phyloP scores from a whole-genome alignment of 1,140 invertebrate genomes.

The Drosophila lini region DNA sequence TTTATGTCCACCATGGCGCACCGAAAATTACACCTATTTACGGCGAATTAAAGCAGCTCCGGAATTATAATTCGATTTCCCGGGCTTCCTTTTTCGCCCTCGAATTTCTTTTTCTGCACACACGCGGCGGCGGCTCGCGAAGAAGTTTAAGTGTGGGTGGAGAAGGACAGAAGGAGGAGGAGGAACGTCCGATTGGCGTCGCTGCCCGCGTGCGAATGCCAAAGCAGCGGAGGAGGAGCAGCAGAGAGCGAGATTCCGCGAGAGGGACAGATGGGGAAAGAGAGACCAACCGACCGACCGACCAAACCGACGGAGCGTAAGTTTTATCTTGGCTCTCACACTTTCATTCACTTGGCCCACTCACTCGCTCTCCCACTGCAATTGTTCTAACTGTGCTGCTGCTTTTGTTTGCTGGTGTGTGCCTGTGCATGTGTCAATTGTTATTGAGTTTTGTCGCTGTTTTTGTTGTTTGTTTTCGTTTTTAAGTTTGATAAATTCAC shows the following conservation, averaged over 20 bases:
- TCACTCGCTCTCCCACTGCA: constrained; percentile 42
- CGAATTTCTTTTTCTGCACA: constrained; percentile 9
- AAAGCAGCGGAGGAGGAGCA: constrained; percentile 15
- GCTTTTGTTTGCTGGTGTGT: constrained; percentile 8
- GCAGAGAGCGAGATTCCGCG: constrained; percentile 20
- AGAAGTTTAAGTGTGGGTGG: constrained; percentile 9
- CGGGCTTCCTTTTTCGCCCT: constrained; percentile 11
- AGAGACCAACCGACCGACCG: not conserved
- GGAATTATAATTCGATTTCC: constrained; percentile 14
- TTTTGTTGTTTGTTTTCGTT: constrained; percentile 60
- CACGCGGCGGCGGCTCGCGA: not conserved
- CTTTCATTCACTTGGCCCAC: constrained; percentile 20
- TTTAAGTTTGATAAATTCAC: constrained; percentile 55
- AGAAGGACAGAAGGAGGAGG: constrained; percentile 16
- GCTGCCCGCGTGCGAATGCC: constrained; percentile 42
- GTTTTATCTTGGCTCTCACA: constrained; percentile 32
- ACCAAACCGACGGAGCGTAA: constrained; percentile 4
- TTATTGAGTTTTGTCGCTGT: constrained; percentile 44
- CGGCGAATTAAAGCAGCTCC: constrained; percentile 6
- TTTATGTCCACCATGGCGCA: constrained; percentile 35
- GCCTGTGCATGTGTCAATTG: constrained; percentile 44
- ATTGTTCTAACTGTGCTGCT: constrained; percentile 24
- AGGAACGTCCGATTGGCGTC: constrained; percentile 40
- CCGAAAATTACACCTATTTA: constrained; percentile 11
- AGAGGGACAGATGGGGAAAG: not conserved